Conservation (phyloP, 1,140 invertebrate genomes). For the Drosophila albomicans region DNA sequence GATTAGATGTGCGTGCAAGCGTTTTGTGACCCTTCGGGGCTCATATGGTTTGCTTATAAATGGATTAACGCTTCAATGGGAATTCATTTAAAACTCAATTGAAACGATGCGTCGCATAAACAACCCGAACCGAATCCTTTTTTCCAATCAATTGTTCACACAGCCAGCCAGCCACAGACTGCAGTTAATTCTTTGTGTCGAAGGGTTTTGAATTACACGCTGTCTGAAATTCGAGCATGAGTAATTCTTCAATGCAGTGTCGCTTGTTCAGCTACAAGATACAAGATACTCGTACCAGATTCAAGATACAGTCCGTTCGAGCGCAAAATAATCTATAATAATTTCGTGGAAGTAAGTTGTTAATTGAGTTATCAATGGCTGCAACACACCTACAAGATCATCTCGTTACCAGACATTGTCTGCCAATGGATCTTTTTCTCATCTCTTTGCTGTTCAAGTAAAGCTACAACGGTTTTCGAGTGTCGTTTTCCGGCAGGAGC, state of each 20-base stretch:
- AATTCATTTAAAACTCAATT: conserved; percentile 72
- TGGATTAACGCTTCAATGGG: conserved; percentile 79
- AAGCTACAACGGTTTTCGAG: conserved; percentile 48
- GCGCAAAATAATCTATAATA: conserved; percentile 73
- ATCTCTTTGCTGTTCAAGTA: conserved; percentile 38
- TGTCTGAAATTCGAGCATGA: conserved; percentile 73
- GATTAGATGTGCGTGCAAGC: conserved; percentile 73
- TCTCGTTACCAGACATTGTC: conserved; percentile 40
- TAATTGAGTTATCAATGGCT: conserved; percentile 75
- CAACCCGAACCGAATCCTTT: conserved; percentile 51
- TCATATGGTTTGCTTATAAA: conserved; percentile 47
- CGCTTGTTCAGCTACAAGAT: conserved; percentile 13
- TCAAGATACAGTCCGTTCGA: conserved; percentile 38
- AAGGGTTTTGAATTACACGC: conserved; percentile 63
- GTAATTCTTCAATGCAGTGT: conserved; percentile 67
- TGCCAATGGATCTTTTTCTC: conserved; percentile 39
- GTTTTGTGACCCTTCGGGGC: conserved; percentile 58
- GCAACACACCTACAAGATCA: conserved; percentile 57
- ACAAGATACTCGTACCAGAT: conserved; percentile 22
- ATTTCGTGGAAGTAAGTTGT: conserved; percentile 78
- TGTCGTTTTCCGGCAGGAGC: conserved; percentile 60
- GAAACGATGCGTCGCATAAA: conserved; percentile 22
- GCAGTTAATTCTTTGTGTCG: conserved; percentile 1
- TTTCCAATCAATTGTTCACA: conserved; percentile 80
- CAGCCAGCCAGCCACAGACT: conserved; percentile 44